Base-by-base conservation (phyloP, 2,113 vertebrate species). In the Varanus komodoensis region DNA sequence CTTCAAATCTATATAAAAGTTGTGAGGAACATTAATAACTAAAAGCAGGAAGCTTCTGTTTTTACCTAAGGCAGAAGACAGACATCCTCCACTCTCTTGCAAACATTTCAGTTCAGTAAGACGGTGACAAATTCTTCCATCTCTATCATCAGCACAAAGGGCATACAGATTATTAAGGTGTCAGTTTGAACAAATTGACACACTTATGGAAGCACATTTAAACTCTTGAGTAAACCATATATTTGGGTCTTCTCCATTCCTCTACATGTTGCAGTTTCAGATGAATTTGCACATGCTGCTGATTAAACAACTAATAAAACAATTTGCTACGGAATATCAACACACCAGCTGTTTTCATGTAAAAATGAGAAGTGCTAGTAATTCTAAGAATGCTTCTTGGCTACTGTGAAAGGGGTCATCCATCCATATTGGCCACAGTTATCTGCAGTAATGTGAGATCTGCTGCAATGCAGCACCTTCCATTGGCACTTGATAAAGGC, bases 61-160 rank as follows among this genome's bases (percentile, higher is more conserved):
- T 87, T 69, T 38, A 85, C 74, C 67, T 85, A 54, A 79, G n/a
- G 74, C 64, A 78, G 5, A 90, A 90, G n/a, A 48, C 25, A 50
- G 48, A 44, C 27, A 91, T 12, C n/a, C 57, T 86, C 7, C 29
- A 3, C 81, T 93, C 14, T 27, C 17, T 64, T 1, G n/a, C 32
- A 82, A 64, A 23, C 6, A 6, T 6, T 79, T 4, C 0, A 44
- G 0, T 80, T 48, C 50, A 86, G 2, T 38, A 32, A 68, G 8
- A 14, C 44, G 29, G 82, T 86, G 23, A 83, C 52, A 77, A 38
- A 14, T 84, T 34, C 91, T 90, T 87, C 81, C 25, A 3, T n/a
- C 74, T 52, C 1, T 80, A 21, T 92, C 17, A 64, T 64, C 50
- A 79, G 11, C 0, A 57, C 29, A 81, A 50, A 8, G 38, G 48